Conservation (phyloP, 1,140 invertebrate genomes). For the Centruroides sculpturatus region DNA sequence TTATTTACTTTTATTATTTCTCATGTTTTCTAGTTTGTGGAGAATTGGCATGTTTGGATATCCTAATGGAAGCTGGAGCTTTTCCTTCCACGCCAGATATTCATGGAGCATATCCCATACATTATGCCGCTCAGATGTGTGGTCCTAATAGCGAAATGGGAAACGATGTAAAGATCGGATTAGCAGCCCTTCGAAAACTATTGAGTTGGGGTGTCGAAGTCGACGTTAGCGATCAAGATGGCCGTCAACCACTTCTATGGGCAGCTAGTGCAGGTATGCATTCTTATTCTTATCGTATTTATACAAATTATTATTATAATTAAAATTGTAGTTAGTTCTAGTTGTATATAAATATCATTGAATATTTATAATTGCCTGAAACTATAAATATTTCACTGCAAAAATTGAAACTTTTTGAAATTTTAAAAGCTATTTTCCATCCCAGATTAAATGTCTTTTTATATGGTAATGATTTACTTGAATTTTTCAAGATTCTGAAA, state of each 20-base stretch:
- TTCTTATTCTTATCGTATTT: not conserved
- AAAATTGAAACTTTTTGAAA: no score
- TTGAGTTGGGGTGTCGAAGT: conserved; percentile 46
- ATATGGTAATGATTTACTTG: no score
- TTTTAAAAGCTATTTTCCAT: no score
- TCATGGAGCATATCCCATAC: conserved; percentile 84
- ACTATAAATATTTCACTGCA: no score
- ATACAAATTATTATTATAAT: not conserved
- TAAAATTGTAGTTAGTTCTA: not conserved
- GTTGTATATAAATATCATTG: no score
- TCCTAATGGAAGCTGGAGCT: conserved; percentile 67
- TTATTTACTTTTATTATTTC: no score
- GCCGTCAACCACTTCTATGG: conserved; percentile 86
- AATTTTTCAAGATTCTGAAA: no score
- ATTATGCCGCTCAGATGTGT: conserved; percentile 95
- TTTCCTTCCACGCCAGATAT: conserved; percentile 72
- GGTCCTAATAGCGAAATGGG: conserved; percentile 56
- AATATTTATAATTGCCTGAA: no score
- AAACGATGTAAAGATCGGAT: conserved; percentile 22
- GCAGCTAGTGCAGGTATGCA: conserved; percentile 74
- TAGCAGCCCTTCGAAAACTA: conserved; percentile 18
- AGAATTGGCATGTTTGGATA: conserved; percentile 67
- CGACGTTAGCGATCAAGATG: conserved; percentile 75
- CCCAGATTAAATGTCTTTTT: no score
- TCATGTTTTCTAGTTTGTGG: conserved; percentile 60